These are phyloP conservation scores for Scaptomyza polygonia DNA, from an alignment of 2,888 invertebrate genomes.

Conservation along the genomic window DNA sequence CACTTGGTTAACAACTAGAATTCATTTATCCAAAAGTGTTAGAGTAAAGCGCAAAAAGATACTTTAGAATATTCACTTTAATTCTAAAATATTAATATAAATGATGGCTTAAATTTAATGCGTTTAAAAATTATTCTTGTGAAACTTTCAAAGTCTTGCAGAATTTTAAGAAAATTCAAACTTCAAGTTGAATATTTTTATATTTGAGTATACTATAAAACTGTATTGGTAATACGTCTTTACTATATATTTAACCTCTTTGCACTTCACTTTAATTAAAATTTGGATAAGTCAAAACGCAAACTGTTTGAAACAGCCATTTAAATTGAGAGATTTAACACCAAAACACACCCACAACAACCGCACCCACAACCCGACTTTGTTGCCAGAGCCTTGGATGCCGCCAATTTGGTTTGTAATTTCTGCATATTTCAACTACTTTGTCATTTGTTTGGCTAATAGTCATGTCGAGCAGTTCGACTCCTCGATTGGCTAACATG, in stretches of 20 bases:
- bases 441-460: conserved; percentile 51
- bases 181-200: no score
- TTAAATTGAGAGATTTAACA: conserved; percentile 18
- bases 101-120: no score
- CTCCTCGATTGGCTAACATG: conserved; percentile 64
- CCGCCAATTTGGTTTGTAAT: conserved; percentile 74
- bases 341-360: conserved; percentile 36
- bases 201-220: no score
- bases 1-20: conserved; percentile 4
- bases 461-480: conserved; percentile 28
- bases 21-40: conserved; percentile 1
- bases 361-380: conserved; percentile 31
- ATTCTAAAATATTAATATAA: neutral
- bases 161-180: no score
- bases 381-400: conserved; percentile 54
- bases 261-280: neutral
- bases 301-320: conserved; percentile 26
- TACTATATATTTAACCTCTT: neutral
- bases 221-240: no score
- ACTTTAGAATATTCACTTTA: no score
- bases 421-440: conserved; percentile 68
- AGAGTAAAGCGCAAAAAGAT: conserved; percentile 24
- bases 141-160: no score
- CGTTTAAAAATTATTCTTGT: no score
- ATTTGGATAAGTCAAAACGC: conserved; percentile 7